A percentile compares a stretch with the other conserved stretches of the same genome.
Conservation (phyloP, 2,113 vertebrate species). For the mouse (Mus musculus) region GRCm39 chr1:73966001-73966500, state of each 20-base stretch:
- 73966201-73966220: accelerated
- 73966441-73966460: neutral
- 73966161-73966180: neutral
- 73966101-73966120: neutral
- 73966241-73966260: neutral
- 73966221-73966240: too few species aligned
- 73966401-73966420: neutral
- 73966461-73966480: neutral
- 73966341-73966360: neutral
- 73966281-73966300: neutral
- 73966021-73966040: neutral
- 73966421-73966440: neutral
- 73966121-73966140: neutral
- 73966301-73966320: neutral
- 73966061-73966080: neutral
- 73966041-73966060: neutral
- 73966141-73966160: neutral
- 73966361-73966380: neutral
- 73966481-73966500: neutral
- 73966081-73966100: neutral
- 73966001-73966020: neutral
- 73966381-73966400: neutral
- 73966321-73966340: neutral
- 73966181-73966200: neutral
- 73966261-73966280: neutral